Evolutionary conservation across 2,113 vertebrate genomes (phyloP).

Genomic region (Scartelaos histophorus): DNA sequence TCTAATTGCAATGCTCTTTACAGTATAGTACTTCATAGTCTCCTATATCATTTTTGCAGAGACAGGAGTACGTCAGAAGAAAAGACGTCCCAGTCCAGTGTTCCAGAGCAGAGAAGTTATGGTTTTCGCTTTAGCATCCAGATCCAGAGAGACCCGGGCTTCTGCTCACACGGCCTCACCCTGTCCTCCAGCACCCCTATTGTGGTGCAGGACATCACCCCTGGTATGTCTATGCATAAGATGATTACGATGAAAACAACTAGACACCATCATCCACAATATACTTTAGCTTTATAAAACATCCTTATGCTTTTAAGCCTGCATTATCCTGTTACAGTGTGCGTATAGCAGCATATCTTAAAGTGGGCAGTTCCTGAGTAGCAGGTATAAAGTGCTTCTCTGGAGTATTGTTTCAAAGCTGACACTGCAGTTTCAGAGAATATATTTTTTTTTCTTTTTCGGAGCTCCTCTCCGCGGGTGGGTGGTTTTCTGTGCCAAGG

Average conservation of each 20-base stretch:
- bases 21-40: no score
- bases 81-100: constrained; percentile 52
- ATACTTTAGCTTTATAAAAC: background rate
- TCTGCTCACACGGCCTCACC: constrained; percentile 74
- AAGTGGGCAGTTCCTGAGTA: constrained; percentile 1
- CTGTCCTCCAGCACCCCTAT: constrained; percentile 70
- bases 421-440: constrained; percentile 22
- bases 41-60: constrained; percentile 38
- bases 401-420: constrained; percentile 26
- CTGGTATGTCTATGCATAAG: constrained; percentile 54
- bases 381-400: constrained; percentile 5
- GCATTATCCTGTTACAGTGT: background rate
- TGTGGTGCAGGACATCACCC: constrained; percentile 71
- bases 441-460: constrained; percentile 1
- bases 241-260: background rate
- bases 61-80: constrained; percentile 69
- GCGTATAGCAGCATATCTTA: constrained; percentile 6
- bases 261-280: background rate
- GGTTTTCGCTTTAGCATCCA: constrained; percentile 73
- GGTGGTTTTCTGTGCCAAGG: constrained; percentile 3
- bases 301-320: background rate
- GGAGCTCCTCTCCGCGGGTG: constrained; percentile 2
- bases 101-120: constrained; percentile 70
- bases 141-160: constrained; percentile 61
- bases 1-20: no score